Conservation (phyloP, 2,797 vertebrate genomes). For the Malurus splendens region DNA sequence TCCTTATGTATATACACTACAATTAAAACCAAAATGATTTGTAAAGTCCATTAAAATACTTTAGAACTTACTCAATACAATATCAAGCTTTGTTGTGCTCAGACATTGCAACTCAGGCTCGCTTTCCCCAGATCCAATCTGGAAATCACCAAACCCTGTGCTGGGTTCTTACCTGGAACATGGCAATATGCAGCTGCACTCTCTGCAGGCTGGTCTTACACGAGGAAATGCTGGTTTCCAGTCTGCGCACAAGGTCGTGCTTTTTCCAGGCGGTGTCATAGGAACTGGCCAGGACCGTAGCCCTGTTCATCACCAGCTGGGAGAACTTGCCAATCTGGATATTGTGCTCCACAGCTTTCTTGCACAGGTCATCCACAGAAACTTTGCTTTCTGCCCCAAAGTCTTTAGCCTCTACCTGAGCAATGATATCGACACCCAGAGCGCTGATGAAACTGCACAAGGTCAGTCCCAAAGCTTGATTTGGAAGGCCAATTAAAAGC, state of each 20-base stretch:
- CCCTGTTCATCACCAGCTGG: constrained; percentile 90
- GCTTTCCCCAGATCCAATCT: not conserved
- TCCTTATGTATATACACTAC: not conserved
- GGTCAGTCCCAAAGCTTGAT: constrained; percentile 88
- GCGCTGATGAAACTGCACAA: constrained; percentile 93
- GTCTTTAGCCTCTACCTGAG: constrained; percentile 95
- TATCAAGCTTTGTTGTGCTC: fast-evolving
- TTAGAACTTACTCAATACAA: not conserved
- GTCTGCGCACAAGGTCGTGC: constrained; percentile 86
- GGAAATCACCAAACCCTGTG: fast-evolving
- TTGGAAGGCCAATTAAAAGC: constrained; percentile 92
- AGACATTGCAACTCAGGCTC: not conserved
- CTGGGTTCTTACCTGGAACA: constrained; percentile 89
- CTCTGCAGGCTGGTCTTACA: constrained; percentile 93
- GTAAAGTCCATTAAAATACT: not conserved
- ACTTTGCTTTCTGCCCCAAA: constrained; percentile 95
- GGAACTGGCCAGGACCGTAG: constrained; percentile 90
- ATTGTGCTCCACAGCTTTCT: constrained; percentile 91
- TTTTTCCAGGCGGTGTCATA: constrained; percentile 98
- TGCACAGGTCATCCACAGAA: constrained; percentile 92
- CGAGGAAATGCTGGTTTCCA: constrained; percentile 88
- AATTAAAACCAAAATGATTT: not conserved
- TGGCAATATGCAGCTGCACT: constrained; percentile 89
- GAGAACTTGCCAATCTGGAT: constrained; percentile 86
- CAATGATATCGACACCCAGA: constrained; percentile 88